Conservation (phyloP, 2,888 invertebrate species). For the Himalopsyche kuldschensis region DNA sequence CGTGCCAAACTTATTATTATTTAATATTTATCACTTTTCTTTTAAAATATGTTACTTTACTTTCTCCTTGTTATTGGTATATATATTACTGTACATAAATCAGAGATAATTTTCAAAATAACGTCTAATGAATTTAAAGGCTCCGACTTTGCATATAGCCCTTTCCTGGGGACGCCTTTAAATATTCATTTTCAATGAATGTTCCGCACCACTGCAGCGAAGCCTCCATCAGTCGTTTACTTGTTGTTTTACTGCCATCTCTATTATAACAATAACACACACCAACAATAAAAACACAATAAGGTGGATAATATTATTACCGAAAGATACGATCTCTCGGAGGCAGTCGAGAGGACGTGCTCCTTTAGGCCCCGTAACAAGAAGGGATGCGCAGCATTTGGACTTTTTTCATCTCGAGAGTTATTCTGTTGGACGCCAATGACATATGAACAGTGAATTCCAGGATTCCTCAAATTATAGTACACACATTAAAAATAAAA, state of each 20-base stretch:
- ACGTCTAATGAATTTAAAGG: too few relatives aligned
- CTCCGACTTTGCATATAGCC: too few relatives aligned
- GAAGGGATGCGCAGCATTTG: background rate
- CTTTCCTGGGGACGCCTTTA: too few relatives aligned
- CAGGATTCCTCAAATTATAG: background rate
- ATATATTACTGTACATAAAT: too few relatives aligned
- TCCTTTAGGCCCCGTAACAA: background rate
- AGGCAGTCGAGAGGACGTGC: conserved; percentile 18
- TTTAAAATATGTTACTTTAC: too few relatives aligned
- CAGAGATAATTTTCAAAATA: too few relatives aligned
- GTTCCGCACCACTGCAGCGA: background rate
- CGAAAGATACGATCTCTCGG: conserved; percentile 15
- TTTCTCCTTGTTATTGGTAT: too few relatives aligned
- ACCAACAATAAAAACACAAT: conserved; percentile 36
- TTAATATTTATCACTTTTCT: too few relatives aligned
- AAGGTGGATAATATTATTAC: conserved; percentile 32
- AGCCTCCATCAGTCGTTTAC: conserved; percentile 20
- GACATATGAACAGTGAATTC: background rate
- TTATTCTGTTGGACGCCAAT: background rate
- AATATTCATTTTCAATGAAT: background rate
- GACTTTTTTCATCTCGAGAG: background rate
- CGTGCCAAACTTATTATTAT: too few relatives aligned
- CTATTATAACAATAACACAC: conserved; percentile 33
- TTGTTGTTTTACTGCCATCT: conserved; percentile 24
- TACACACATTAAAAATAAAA: background rate